Evolutionary conservation across 37 sponge, comb jelly and placozoan genomes (phyloP), one percentile per base, ranked within the genome.

Genomic region (Oscarella lobularis): DNA sequence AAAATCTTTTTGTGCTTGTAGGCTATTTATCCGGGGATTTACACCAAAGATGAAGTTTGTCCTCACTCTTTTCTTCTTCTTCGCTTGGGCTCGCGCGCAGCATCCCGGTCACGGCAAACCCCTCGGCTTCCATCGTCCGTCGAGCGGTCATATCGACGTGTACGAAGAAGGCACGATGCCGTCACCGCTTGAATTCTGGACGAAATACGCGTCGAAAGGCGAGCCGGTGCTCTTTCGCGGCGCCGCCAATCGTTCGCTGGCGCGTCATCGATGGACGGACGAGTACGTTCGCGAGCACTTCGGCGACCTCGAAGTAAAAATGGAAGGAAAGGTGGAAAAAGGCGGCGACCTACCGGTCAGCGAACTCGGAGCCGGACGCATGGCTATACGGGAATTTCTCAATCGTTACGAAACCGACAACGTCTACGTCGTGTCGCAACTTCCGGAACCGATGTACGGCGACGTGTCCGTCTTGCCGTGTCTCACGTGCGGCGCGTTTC

Each of bases 261-360:
- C 66, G 6, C 9, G 38, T 6, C 9, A 31, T 4, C 71, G 6
- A 35, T 68, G 71, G 71, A 68, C 71, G 33, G 31, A 68, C 75
- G 75, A 38, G 2, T 80, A 39, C 6, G 30, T 79, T 2, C 3
- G 41, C 48, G 71, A 78, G 1, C 2, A 81, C 5, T 81, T 65
- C 36, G 82, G 82, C n/a, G 77, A 78, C 37, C 77, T 81, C 20
- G 82, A 81, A 32, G 70, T 81, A 3, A 74, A 74, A 3, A 36
- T 81, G 70, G 82, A 81, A 35, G 82, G 71, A 3, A 81, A 81
- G 72, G 70, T 33, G 27, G 82, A 81, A 73, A 81, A 81, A 66
- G 41, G 55, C 37, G 6, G 33, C 3, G 31, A 38, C 3, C 37
- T 38, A 20, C 82, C 82, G n/a, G 3, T 81, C 29, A 77, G 82